Base-by-base conservation (phyloP, 2,797 vertebrate genomes). In the Erithacus rubecula region DNA sequence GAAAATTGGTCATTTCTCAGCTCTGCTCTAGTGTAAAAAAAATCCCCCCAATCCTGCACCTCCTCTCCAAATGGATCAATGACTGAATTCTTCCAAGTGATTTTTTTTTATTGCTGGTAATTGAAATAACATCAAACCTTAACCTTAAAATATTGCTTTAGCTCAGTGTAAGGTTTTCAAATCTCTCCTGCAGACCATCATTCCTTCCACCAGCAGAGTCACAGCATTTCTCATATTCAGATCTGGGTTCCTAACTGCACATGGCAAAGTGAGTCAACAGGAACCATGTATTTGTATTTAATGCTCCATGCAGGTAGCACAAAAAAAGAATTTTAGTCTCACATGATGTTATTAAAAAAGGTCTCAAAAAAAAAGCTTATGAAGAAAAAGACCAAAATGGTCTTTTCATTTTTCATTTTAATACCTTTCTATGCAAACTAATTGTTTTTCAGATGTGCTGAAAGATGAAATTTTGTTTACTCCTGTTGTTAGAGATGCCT, bases 101-200 rank as follows among this genome's bases (percentile, higher is more conserved):
- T 44, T 47, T 89, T 71, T 47, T 89, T 74, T 80, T 83, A 60
- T 67, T 63, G 36, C 52, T 74, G 23, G 47, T 88, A 86, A 93
- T 81, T 70, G 69, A 95, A 96, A 94, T 82, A 95, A 83, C 89
- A 85, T 67, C 72, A 86, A 90, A 75, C 26, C 39, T 65, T 72
- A 84, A 77, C 56, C 52, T 36, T 41, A 81, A 89, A 88, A 46
- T 46, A 43, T 15, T 64, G 37, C 43, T 59, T 32, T 17, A 60
- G 62, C 20, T 93, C 58, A 86, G 63, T 20, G 20, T 58, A 74
- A 53, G 36, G 49, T 85, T 92, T 93, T 92, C 82, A 91, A 36
- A 78, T 93, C 41, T 72, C 52, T 82, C 67, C 59, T 88, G 71
- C 83, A 93, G 67, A 82, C 44, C 59, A 78, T 64, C 58, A 46